These are phyloP conservation scores for Hirtodrosophila cameraria DNA, from an alignment of 2,888 invertebrate genomes.

Conservation along the genomic window DNA sequence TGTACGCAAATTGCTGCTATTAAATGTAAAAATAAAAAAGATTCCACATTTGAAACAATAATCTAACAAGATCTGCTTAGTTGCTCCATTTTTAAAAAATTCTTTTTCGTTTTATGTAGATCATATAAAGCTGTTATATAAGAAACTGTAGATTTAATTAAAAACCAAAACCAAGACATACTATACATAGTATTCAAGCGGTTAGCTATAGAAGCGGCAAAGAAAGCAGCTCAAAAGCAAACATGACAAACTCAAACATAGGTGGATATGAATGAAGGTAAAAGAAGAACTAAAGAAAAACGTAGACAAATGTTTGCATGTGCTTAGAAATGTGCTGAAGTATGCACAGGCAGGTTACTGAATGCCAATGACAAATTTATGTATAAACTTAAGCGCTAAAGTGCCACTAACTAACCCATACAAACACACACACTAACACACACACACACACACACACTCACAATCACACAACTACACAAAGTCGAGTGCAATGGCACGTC, in stretches of 20 bases:
- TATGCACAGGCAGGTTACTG: constrained; percentile 53
- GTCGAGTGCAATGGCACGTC: constrained; percentile 75
- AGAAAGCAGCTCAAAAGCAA: constrained; percentile 27
- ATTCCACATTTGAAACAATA: no score
- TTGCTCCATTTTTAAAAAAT: no score
- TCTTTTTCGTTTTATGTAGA: neutral
- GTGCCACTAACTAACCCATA: constrained; percentile 75
- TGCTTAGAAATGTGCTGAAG: constrained; percentile 49
- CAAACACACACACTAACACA: constrained; percentile 28
- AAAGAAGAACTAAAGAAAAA: constrained; percentile 26
- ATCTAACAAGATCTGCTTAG: no score
- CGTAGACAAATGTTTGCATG: constrained; percentile 59
- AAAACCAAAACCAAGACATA: constrained; percentile 22
- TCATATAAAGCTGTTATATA: neutral
- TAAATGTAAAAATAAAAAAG: no score
- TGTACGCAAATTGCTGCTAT: no score
- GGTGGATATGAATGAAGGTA: constrained; percentile 23
- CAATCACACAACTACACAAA: constrained; percentile 13
- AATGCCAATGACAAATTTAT: constrained; percentile 80
- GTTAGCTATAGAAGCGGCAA: constrained; percentile 13
- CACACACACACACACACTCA: constrained; percentile 7
- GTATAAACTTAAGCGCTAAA: constrained; percentile 78
- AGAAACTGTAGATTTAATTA: constrained; percentile 34
- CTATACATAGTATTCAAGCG: constrained; percentile 1
- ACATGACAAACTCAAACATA: constrained; percentile 36